phyloP scores from a whole-genome alignment of 2,888 invertebrate species.

The Pristionchus arcanus region DNA sequence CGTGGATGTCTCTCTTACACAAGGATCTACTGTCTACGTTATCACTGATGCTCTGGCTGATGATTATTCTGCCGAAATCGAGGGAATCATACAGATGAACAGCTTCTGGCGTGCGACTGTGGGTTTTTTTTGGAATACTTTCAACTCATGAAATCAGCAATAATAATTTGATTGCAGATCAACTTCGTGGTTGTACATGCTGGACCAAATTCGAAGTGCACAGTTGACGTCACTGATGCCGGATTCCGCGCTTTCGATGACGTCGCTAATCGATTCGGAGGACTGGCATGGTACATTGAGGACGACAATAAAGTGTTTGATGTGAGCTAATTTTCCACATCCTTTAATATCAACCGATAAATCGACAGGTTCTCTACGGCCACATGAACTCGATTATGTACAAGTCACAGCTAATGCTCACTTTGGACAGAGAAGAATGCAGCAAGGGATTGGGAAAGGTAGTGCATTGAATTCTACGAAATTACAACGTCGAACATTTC shows the following conservation, averaged over 20 bases:
- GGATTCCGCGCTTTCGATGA: conserved; percentile 62
- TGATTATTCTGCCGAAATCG: conserved; percentile 62
- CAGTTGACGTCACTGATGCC: conserved; percentile 59
- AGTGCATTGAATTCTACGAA: background rate
- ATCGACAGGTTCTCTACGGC: conserved; percentile 23
- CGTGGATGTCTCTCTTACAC: conserved; percentile 56
- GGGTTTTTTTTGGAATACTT: background rate
- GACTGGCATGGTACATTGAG: conserved; percentile 62
- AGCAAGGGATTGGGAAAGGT: conserved; percentile 51
- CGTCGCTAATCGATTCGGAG: conserved; percentile 58
- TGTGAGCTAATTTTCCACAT: background rate
- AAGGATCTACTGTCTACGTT: conserved; percentile 70
- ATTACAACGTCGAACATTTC: conserved; percentile 58
- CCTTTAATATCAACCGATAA: background rate
- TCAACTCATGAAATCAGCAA: too few species aligned
- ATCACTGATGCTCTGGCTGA: conserved; percentile 71
- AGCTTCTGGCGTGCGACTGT: conserved; percentile 69
- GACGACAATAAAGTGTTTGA: conserved; percentile 55
- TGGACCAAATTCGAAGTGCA: background rate
- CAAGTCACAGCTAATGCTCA: conserved; percentile 67
- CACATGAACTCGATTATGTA: conserved; percentile 63
- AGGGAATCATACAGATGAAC: conserved; percentile 68
- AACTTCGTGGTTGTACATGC: conserved; percentile 67
- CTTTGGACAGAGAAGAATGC: conserved; percentile 60
- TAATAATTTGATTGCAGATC: conserved; percentile 61